phyloP scores from a whole-genome alignment of 1,140 invertebrate species.

The Pseudomyrmex sp. region DNA sequence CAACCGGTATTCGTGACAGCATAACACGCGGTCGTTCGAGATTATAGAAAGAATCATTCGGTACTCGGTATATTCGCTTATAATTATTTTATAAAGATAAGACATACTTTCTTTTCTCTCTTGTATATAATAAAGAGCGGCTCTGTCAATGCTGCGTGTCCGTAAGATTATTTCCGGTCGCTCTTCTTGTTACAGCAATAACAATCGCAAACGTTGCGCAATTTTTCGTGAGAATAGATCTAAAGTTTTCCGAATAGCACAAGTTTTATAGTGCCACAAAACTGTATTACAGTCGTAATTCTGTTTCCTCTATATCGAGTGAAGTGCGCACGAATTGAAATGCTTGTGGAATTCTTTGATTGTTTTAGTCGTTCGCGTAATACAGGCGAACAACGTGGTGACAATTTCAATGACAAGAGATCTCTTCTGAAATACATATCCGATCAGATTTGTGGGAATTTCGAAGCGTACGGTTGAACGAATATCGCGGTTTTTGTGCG shows the following conservation, averaged over 20 bases:
- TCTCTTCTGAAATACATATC: neutral
- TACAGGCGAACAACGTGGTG: neutral
- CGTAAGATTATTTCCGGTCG: neutral
- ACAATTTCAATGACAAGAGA: constrained; percentile 19
- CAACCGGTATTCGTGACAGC: constrained; percentile 5
- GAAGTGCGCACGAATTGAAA: neutral
- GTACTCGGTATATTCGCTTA: neutral
- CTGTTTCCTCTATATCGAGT: constrained; percentile 36
- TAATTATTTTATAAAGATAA: constrained; percentile 2
- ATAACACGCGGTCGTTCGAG: neutral
- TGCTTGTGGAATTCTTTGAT: neutral
- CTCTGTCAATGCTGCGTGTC: neutral
- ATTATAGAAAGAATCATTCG: neutral
- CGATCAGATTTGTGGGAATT: neutral
- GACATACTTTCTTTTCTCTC: too few relatives aligned
- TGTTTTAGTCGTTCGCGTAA: neutral
- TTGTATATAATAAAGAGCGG: neutral
- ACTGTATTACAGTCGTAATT: constrained; percentile 38
- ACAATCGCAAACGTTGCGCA: neutral
- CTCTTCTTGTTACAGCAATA: constrained; percentile 9
- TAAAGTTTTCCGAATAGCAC: neutral
- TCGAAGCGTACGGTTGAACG: constrained; percentile 19
- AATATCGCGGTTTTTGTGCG: neutral
- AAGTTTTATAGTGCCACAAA: constrained; percentile 32
- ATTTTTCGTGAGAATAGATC: constrained; percentile 28